These are phyloP conservation scores for Silurus lanzhouensis DNA, from an alignment of 2,797 vertebrate species.

Conservation along the genomic window DNA sequence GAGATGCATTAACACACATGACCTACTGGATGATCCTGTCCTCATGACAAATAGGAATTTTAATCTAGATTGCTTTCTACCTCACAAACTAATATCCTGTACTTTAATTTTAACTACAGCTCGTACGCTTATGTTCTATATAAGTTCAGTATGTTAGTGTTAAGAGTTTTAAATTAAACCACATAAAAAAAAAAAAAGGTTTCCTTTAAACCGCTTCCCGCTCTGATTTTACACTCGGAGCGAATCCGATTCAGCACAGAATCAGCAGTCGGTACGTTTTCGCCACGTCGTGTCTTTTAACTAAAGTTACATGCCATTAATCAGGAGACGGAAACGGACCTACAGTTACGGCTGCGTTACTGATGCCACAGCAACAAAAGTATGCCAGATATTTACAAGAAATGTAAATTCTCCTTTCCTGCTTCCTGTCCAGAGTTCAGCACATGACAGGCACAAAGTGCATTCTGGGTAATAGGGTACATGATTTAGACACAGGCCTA, in stretches of 20 bases:
- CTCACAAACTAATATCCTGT: not conserved
- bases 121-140: not conserved
- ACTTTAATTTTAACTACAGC: slow-evolving; percentile 1
- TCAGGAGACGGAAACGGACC: slow-evolving; percentile 8
- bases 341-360: slow-evolving; percentile 24
- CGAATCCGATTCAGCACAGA: not conserved
- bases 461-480: not conserved
- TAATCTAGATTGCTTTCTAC: slow-evolving; percentile 14
- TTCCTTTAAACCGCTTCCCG: slow-evolving; percentile 7
- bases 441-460: slow-evolving; percentile 6
- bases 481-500: not conserved
- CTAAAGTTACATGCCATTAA: slow-evolving; percentile 12
- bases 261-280: not conserved
- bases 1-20: not conserved
- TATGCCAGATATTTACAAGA: slow-evolving; percentile 29
- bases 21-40: slow-evolving; percentile 11
- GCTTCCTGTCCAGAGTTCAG: not conserved
- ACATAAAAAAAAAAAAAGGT: not conserved
- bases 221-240: not conserved
- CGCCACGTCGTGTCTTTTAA: not conserved
- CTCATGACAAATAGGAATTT: slow-evolving; percentile 10
- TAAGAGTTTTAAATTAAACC: slow-evolving; percentile 12
- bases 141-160: slow-evolving; percentile 41
- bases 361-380: slow-evolving; percentile 11
- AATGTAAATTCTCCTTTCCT: slow-evolving; percentile 3